A percentile compares a stretch with the other conserved stretches of the same genome.
Evolutionary conservation across 2,797 vertebrate species (phyloP).

Genomic region (Thalassophryne amazonica): DNA sequence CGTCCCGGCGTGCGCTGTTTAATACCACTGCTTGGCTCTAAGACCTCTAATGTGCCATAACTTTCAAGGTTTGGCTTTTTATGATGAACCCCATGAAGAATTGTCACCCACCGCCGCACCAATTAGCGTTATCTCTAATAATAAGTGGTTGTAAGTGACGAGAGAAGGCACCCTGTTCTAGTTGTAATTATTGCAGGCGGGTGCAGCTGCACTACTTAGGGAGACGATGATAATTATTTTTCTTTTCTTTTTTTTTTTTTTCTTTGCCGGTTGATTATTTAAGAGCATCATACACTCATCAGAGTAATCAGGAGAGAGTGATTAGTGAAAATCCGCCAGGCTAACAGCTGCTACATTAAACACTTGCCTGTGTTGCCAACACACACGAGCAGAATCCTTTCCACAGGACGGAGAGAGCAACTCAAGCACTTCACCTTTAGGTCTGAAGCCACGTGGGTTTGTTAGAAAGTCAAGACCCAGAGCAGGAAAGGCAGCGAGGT

Average conservation of each 20-base stretch:
- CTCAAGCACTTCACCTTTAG: constrained; percentile 72
- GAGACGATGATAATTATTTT: constrained; percentile 83
- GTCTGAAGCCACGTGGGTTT: constrained; percentile 56
- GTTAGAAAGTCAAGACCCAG: constrained; percentile 67
- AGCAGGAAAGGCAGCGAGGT: constrained; percentile 63
- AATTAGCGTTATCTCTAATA: constrained; percentile 79
- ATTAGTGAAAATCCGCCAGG: constrained; percentile 80
- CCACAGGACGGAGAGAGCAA: constrained; percentile 62
- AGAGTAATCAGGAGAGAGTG: constrained; percentile 83
- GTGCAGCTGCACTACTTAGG: constrained; percentile 81
- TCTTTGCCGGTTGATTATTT: constrained; percentile 80
- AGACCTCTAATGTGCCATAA: constrained; percentile 71
- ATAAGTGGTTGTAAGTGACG: constrained; percentile 79
- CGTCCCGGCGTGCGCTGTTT: constrained; percentile 60
- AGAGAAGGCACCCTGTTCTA: constrained; percentile 75
- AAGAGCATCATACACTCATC: constrained; percentile 83
- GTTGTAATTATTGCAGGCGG: constrained; percentile 80
- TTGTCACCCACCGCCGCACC: constrained; percentile 71
- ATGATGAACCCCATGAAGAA: constrained; percentile 69
- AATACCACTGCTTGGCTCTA: constrained; percentile 68
- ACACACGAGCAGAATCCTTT: constrained; percentile 66
- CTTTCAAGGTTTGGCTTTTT: constrained; percentile 72
- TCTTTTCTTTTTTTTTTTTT: constrained; percentile 63
- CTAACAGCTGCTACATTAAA: constrained; percentile 82
- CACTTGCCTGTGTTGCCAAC: constrained; percentile 77